Conservation (phyloP, 2,797 vertebrate species). For the Crypturellus tataupa region DNA sequence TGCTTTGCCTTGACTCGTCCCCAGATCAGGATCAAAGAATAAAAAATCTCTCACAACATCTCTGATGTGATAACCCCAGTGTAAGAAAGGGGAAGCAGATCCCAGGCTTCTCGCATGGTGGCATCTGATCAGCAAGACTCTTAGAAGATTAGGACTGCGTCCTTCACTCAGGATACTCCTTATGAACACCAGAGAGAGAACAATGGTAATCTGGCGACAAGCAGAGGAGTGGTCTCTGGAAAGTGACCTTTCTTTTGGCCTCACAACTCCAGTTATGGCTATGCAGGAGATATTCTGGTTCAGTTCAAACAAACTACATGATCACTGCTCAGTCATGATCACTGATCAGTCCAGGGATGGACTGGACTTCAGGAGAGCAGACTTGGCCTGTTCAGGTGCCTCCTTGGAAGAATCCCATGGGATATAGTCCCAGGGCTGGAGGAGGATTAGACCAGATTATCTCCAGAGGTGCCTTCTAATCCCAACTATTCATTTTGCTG, state of each 20-base stretch:
- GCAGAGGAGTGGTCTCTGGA: background rate
- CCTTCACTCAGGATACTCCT: background rate
- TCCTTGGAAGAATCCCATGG: no score
- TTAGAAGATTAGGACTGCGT: background rate
- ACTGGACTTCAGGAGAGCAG: no score
- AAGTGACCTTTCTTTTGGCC: background rate
- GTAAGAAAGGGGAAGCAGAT: background rate
- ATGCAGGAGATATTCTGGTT: background rate
- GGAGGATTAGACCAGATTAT: background rate
- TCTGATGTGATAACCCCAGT: fast-evolving
- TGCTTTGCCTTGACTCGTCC: background rate
- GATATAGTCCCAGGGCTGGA: no score
- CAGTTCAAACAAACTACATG: background rate
- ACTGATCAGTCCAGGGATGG: no score
- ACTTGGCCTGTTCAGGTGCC: no score
- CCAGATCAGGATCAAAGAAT: background rate
- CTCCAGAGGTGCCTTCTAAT: no score
- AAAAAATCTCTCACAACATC: background rate
- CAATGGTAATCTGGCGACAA: background rate
- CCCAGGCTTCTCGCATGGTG: background rate
- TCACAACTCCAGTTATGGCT: background rate
- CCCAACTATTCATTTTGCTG: background rate
- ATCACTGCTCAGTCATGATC: no score
- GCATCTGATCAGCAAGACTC: background rate
- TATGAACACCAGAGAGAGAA: background rate